These are phyloP conservation scores for Melinaea marsaeus DNA, from an alignment of 2,888 invertebrate species.

Conservation along the genomic window DNA sequence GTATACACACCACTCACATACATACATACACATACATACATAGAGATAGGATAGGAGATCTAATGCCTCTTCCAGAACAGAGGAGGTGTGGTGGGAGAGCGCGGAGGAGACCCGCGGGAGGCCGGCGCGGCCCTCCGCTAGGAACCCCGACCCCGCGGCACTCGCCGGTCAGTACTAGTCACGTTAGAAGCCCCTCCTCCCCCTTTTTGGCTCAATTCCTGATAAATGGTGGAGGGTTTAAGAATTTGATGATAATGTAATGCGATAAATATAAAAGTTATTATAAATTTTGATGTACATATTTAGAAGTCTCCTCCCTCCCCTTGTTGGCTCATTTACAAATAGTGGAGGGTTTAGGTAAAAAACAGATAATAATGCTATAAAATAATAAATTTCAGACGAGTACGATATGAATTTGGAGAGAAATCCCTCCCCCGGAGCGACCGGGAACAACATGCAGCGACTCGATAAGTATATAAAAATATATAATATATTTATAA, in stretches of 20 bases:
- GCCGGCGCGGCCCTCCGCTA: slow-evolving; percentile 59
- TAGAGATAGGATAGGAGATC: too few species aligned
- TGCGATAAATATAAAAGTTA: too few species aligned
- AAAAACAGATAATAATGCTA: not conserved
- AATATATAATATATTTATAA: not conserved
- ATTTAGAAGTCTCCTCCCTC: too few species aligned
- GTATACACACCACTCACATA: not conserved
- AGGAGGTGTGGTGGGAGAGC: slow-evolving; percentile 64
- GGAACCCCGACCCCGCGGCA: slow-evolving; percentile 62
- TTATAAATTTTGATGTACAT: too few species aligned
- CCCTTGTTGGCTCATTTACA: too few species aligned
- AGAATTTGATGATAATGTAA: too few species aligned
- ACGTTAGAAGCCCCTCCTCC: too few species aligned
- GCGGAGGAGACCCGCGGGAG: slow-evolving; percentile 63
- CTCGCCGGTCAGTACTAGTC: slow-evolving; percentile 52
- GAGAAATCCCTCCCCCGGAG: slow-evolving; percentile 57
- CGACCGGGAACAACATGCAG: slow-evolving; percentile 70
- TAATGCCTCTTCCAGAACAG: slow-evolving; percentile 23
- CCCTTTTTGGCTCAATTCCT: too few species aligned
- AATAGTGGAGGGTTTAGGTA: too few species aligned
- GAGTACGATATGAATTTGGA: slow-evolving; percentile 67
- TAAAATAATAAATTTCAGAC: slow-evolving; percentile 44
- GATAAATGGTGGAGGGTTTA: too few species aligned
- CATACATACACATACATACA: too few species aligned
- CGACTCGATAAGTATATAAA: slow-evolving; percentile 61